These are phyloP conservation scores for Carcharodon carcharias DNA, from an alignment of 2,797 vertebrate genomes.

Conservation along the genomic window DNA sequence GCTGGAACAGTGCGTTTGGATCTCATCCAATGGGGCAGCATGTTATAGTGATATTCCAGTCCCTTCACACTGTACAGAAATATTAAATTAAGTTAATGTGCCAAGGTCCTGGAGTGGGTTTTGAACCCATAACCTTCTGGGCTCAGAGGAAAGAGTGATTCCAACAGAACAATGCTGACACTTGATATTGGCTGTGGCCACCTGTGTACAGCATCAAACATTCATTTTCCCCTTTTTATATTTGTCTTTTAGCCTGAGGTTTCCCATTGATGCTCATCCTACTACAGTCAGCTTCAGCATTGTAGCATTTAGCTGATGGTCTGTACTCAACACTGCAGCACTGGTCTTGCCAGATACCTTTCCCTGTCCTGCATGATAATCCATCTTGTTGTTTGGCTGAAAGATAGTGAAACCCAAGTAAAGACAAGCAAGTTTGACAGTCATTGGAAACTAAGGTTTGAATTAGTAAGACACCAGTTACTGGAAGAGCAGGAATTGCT, in stretches of 20 bases:
- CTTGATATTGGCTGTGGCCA: neutral
- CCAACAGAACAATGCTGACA: neutral
- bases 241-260: neutral
- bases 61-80: neutral
- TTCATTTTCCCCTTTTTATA: neutral
- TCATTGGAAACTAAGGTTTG: neutral
- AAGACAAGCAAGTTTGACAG: neutral
- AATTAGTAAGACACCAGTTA: neutral
- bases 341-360: neutral
- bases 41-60: neutral
- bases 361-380: neutral
- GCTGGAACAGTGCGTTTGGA: neutral
- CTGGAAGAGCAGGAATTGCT: neutral
- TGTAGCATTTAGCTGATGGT: neutral
- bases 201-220: neutral
- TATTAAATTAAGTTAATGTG: neutral
- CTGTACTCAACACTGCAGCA: neutral
- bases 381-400: neutral
- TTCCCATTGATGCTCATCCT: neutral
- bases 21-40: neutral
- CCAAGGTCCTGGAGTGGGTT: neutral
- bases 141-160: neutral
- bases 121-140: neutral
- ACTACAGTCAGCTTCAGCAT: neutral
- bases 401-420: neutral